Base-by-base conservation (phyloP, 2,888 invertebrate genomes). In the Drosophila antonietae region DNA sequence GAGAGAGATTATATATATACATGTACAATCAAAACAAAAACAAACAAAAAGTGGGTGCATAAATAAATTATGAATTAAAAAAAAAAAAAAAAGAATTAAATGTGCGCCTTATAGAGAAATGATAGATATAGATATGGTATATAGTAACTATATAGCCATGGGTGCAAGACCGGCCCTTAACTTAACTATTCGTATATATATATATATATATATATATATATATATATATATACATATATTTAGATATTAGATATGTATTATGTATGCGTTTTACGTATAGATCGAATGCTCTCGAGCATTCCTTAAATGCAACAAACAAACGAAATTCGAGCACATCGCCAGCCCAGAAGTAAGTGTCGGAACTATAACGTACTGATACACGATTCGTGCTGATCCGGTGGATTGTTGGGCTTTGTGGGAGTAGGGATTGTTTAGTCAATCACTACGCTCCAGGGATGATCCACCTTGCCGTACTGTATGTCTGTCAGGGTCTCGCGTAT, bases 391-490 rank as follows among this genome's bases (percentile, higher is more conserved):
- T 35, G 46, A 46, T 44, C 41, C n/a, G 43, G 56, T 10, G 47
- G 47, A n/a, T 20, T 20, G 39, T 49, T 15, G 47, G 58, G 47
- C 58, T 37, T 47, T 18, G n/a, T 37, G 15, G 33, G 33, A 37
- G n/a, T 23, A 20, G 46, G 14, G 18, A 15, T 9, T 31, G 31
- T 3, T 85, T 90, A 95, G 78, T 95, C 95, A 73, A 96, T 94
- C 15, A 93, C 92, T 75, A 95, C 93, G 51, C 96, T 95, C 96
- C 96, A 98, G 1, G 97, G 96, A 91, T 98, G 97, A 20, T 95
- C 94, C 83, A 97, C 94, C 90, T 95, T 95, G 7, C 98, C 98
- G 91, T 97, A 98, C 91, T 98, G 98, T 81, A 99, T 99, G 85
- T 97, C 97, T 10, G 95, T 94, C 39, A 99, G 94, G 51, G 95